These are phyloP conservation scores for Labroides dimidiatus DNA, from an alignment of 2,797 vertebrate genomes.

Conservation along the genomic window DNA sequence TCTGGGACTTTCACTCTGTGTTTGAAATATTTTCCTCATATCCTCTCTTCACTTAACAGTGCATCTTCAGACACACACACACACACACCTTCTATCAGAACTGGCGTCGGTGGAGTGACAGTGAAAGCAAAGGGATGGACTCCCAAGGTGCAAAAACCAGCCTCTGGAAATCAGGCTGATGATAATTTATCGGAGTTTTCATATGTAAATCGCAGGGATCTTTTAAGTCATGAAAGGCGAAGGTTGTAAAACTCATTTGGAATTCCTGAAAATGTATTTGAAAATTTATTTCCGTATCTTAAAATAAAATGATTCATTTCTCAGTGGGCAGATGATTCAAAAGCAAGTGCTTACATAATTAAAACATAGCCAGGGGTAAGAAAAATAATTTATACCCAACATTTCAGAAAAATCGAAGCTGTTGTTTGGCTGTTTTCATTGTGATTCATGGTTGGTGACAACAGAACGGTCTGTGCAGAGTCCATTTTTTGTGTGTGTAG, in stretches of 20 bases:
- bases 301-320: constrained; percentile 59
- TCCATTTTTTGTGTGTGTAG: constrained; percentile 59
- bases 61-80: constrained; percentile 52
- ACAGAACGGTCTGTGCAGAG: constrained; percentile 73
- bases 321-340: constrained; percentile 63
- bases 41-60: constrained; percentile 64
- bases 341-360: constrained; percentile 74
- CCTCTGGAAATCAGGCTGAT: constrained; percentile 30
- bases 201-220: constrained; percentile 49
- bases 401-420: constrained; percentile 67
- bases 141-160: constrained; percentile 31
- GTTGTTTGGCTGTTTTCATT: constrained; percentile 69
- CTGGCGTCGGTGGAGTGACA: constrained; percentile 33
- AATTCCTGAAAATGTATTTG: constrained; percentile 45
- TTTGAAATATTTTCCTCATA: constrained; percentile 75
- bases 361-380: constrained; percentile 69
- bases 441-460: constrained; percentile 75
- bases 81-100: constrained; percentile 64
- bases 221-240: constrained; percentile 21
- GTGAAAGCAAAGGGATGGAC: constrained; percentile 36
- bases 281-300: constrained; percentile 47
- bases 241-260: constrained; percentile 35
- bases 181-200: constrained; percentile 40
- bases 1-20: constrained; percentile 68
- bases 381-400: constrained; percentile 71